Evolutionary conservation across 2,113 vertebrate genomes (phyloP), one percentile per base, ranked within the genome.

Genomic region (Xenopus borealis): DNA sequence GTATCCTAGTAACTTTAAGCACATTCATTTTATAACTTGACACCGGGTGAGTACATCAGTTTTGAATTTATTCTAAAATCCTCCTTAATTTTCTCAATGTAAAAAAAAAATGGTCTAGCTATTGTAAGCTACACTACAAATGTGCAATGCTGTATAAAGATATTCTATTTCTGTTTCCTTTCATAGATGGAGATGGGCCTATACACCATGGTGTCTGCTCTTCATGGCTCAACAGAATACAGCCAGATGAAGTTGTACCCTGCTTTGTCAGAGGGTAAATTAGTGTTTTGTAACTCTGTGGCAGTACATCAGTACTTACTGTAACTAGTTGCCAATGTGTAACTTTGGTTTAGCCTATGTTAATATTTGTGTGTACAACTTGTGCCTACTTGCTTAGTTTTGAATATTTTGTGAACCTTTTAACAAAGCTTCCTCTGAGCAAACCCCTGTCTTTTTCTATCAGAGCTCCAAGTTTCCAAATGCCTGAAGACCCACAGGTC

Each of bases 191-290:
- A 78, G 89, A 88, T 78, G 97, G 97, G 20, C 93, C 97, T 0
- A 79, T 96, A 59, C 97, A 99, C 83, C 96, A 99, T 0, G 97
- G 97, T 6, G 96, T 99, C 77, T 99, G 97, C 80, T 99, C 96
- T 11, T 98, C 97, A 7, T 99, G 97, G 97, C 94, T 99, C 80
- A 98, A 95, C 81, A 91, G 89, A 79, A 94, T 99, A 83, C 94
- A 95, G 79, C 79, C 88, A 0, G 95, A 93, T 0, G 96, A 98
- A 61, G 88, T 92, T 61, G 97, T 99, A 58, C 95, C 97, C 2
- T 99, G 97, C 73, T 99, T 99, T 57, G 97, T 99, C 44, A 90
- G 97, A 88, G 89, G 95, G 97, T 99, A 86, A 94, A 86, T 83
- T 10, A 11, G 46, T 47, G 9, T 47, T 47, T 47, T 27, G 23